These are phyloP conservation scores for Camelus dromedarius DNA, from an alignment of 2,113 vertebrate genomes.

Conservation along the genomic window DNA sequence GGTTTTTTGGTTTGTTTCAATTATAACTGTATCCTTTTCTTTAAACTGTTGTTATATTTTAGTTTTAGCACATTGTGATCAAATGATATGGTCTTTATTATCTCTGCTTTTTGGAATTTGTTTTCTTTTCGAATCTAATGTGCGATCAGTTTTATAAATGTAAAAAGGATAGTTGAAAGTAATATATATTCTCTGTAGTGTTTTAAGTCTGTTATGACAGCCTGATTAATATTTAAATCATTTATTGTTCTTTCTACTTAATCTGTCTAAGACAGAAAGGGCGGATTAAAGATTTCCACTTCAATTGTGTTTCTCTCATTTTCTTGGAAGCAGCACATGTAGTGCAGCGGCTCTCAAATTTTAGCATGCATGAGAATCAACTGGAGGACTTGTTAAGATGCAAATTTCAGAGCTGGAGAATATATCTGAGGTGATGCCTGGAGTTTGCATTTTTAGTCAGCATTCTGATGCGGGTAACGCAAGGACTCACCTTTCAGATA, in stretches of 20 bases:
- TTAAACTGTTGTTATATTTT: conserved; percentile 36
- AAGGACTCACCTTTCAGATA: conserved; percentile 13
- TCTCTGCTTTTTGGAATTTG: not conserved
- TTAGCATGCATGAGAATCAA: conserved; percentile 40
- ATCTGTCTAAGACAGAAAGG: conserved; percentile 19
- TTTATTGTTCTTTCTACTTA: conserved; percentile 49
- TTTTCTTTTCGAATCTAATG: conserved; percentile 59
- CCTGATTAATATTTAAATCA: conserved; percentile 46
- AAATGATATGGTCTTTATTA: not conserved
- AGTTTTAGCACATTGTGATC: conserved; percentile 3
- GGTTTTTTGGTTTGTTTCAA: not conserved
- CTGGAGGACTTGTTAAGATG: conserved; percentile 40
- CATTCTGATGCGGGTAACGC: not conserved
- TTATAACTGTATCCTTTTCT: conserved; percentile 7
- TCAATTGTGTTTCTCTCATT: conserved; percentile 56
- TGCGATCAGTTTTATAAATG: conserved; percentile 24
- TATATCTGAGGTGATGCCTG: conserved; percentile 34
- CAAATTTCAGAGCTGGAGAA: conserved; percentile 50
- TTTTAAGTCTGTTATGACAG: conserved; percentile 26
- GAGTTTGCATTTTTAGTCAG: conserved; percentile 23
- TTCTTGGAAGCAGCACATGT: not conserved
- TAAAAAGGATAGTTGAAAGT: not conserved
- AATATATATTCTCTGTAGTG: not conserved
- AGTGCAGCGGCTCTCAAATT: conserved; percentile 4
- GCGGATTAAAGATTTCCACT: conserved; percentile 45